These are phyloP conservation scores for Drosophila prolongata DNA, from an alignment of 2,888 invertebrate genomes.

Conservation along the genomic window DNA sequence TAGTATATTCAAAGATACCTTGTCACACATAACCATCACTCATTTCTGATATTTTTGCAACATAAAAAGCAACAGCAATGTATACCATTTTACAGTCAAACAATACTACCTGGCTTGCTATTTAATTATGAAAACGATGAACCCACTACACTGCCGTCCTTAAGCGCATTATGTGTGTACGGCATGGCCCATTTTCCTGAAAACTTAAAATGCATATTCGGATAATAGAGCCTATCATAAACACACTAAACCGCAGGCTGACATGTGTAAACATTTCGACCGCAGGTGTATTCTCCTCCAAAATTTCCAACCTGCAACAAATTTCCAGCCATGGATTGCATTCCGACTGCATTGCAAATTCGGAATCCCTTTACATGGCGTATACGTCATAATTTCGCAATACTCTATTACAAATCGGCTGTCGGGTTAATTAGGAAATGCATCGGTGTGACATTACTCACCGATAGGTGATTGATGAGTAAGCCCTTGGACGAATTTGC, in stretches of 20 bases:
- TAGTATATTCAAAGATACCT: slow-evolving; percentile 1
- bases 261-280: slow-evolving; percentile 52
- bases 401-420: slow-evolving; percentile 12
- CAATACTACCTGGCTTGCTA: slow-evolving; percentile 4
- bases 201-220: slow-evolving; percentile 34
- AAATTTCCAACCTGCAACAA: slow-evolving; percentile 3
- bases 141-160: not conserved
- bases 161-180: slow-evolving; percentile 25
- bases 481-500: not conserved
- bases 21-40: slow-evolving; percentile 5
- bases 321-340: slow-evolving; percentile 1
- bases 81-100: not conserved
- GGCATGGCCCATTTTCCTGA: not conserved
- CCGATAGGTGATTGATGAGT: slow-evolving; percentile 24
- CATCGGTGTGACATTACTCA: not conserved
- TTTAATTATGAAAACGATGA: slow-evolving; percentile 19
- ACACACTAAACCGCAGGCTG: slow-evolving; percentile 62
- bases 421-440: slow-evolving; percentile 28
- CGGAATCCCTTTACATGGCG: slow-evolving; percentile 9
- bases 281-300: slow-evolving; percentile 20
- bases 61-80: not conserved
- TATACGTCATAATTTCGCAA: slow-evolving; percentile 7
- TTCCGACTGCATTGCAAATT: slow-evolving; percentile 12
- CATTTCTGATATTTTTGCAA: not conserved
- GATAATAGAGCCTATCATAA: slow-evolving; percentile 42